Percentiles rank a stretch among this genome's conserved stretches.
Conservation (phyloP, 2,113 vertebrate genomes). For the Sturnus vulgaris region DNA sequence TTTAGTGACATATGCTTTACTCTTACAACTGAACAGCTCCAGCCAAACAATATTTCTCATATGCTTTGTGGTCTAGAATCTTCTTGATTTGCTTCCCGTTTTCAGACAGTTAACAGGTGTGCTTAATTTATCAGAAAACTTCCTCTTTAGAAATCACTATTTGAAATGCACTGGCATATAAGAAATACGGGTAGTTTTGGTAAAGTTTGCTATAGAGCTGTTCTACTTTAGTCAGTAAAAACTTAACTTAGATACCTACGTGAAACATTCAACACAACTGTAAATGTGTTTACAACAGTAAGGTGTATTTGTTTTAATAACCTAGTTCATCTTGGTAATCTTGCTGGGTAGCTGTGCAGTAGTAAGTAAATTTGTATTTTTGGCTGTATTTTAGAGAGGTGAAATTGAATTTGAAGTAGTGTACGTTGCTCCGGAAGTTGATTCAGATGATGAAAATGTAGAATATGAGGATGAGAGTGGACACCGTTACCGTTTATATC, state of each 20-base stretch:
- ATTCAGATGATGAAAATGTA: slow-evolving; percentile 97
- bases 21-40: neutral
- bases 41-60: neutral
- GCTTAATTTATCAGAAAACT: neutral
- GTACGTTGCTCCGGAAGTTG: slow-evolving; percentile 97
- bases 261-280: neutral
- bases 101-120: neutral
- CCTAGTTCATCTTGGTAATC: neutral
- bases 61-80: neutral
- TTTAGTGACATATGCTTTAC: fast-evolving
- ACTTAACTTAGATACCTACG: neutral
- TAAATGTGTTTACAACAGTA: neutral
- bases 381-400: slow-evolving; percentile 77
- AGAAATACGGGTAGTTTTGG: neutral
- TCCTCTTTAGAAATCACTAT: neutral
- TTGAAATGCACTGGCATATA: neutral
- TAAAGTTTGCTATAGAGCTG: neutral
- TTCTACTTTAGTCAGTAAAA: neutral
- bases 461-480: slow-evolving; percentile 98
- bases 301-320: neutral
- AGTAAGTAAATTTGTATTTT: neutral
- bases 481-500: slow-evolving; percentile 93
- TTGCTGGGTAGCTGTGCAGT: neutral
- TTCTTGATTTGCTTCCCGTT: neutral
- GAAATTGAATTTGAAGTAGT: slow-evolving; percentile 99